Evolutionary conservation across 1,140 invertebrate genomes (phyloP).

Genomic region (Drosophila saltans): DNA sequence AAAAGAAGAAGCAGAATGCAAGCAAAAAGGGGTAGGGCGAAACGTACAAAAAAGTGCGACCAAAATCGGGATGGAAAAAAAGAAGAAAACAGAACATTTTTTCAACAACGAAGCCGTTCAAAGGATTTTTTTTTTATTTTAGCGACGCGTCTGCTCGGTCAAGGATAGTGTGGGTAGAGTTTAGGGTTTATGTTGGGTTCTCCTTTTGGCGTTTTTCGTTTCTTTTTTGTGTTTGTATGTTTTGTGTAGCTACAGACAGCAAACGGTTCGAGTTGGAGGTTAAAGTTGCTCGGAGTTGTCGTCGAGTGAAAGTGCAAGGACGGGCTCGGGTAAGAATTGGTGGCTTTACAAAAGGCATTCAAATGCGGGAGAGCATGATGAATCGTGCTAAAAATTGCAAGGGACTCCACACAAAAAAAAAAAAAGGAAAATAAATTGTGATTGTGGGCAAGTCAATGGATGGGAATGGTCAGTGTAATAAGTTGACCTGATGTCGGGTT

Average conservation of each 20-base stretch:
- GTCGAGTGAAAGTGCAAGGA: slow-evolving; percentile 70
- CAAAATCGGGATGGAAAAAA: slow-evolving; percentile 26
- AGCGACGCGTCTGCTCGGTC: slow-evolving; percentile 56
- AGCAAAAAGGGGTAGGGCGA: slow-evolving; percentile 10
- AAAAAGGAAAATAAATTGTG: slow-evolving; percentile 29
- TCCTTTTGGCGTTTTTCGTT: slow-evolving; percentile 12
- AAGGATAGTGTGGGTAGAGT: slow-evolving; percentile 15
- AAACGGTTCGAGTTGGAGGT: slow-evolving; percentile 39
- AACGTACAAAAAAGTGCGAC: slow-evolving; percentile 29
- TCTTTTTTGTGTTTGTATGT: neutral
- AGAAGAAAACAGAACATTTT: slow-evolving; percentile 32
- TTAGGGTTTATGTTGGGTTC: slow-evolving; percentile 33
- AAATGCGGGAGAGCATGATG: slow-evolving; percentile 16
- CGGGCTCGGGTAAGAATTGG: slow-evolving; percentile 6
- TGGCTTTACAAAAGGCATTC: neutral
- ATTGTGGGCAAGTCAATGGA: slow-evolving; percentile 14
- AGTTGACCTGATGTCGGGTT: slow-evolving; percentile 43
- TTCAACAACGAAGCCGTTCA: slow-evolving; percentile 38
- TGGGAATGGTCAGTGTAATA: slow-evolving; percentile 33
- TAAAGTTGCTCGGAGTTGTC: slow-evolving; percentile 34
- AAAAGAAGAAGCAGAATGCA: slow-evolving; percentile 7
- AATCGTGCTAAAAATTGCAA: slow-evolving; percentile 38
- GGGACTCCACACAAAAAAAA: neutral
- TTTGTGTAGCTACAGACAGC: slow-evolving; percentile 48
- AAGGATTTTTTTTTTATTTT: slow-evolving; percentile 55